Evolutionary conservation across 2,113 vertebrate species (phyloP), one percentile per base, ranked within the genome.

Genomic region (Hemichromis elongatus): DNA sequence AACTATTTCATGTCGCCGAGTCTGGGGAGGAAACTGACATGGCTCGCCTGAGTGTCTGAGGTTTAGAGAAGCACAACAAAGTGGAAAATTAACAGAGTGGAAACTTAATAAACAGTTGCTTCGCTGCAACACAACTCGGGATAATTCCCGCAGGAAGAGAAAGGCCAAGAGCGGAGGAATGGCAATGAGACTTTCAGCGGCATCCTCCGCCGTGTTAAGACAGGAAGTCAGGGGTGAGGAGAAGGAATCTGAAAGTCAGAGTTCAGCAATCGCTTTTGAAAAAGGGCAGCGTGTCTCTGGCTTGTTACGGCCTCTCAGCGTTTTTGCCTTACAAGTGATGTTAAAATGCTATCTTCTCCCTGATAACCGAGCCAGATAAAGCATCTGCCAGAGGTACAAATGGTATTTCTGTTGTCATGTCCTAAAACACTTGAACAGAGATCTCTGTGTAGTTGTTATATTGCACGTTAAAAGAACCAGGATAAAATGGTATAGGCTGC

Each of bases 51-150:
- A 85, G 80, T 61, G 59, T 89, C 81, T 79, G 82, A 82, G 66
- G 79, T 91, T 90, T 85, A 85, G 84, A 90, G 84, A 91, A 85
- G 90, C 92, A 96, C 93, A 92, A 88, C 90, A 93, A 92, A 90
- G 93, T 93, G 91, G 91, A 93, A 93, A 94, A 94, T 96, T 91
- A 93, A 93, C 89, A 91, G 92, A 90, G 90, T 92, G 92, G 91
- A 95, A 93, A 95, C 89, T 92, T 95, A 93, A 95, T 95, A 94
- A 95, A 95, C 82, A 86, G 89, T 92, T 91, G 87, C 88, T 92
- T 85, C 89, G 70, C 68, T 83, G 87, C 90, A 81, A 80, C 85
- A 91, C 66, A 88, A 88, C 82, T 86, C 82, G 14, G 83, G 87
- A 66, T 91, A 81, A 93, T 84, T 94, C 92, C 93, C 89, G 82